Percentiles rank a stretch among this genome's conserved stretches.
phyloP scores from a whole-genome alignment of 2,797 vertebrate genomes.

The Phaenicophaeus curvirostris region DNA sequence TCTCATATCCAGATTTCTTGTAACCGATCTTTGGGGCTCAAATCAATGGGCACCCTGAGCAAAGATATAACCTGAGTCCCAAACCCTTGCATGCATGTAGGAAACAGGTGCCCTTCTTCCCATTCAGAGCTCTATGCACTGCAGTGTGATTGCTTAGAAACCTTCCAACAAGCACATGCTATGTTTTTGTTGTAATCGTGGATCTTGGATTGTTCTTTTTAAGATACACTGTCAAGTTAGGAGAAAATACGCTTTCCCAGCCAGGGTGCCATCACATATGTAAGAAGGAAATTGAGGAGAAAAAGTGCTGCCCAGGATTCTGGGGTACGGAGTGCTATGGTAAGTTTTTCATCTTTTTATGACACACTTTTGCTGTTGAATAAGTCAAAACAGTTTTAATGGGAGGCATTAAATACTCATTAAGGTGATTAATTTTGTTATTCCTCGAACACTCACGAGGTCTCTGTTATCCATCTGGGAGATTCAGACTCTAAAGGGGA shows the following conservation, averaged over 20 bases:
- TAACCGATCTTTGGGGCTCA: neutral
- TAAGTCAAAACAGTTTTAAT: neutral
- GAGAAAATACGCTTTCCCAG: conserved; percentile 70
- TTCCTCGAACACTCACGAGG: neutral
- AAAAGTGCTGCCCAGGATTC: conserved; percentile 85
- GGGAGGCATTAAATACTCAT: neutral
- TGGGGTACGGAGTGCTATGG: conserved; percentile 89
- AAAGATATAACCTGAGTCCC: neutral
- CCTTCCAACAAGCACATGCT: neutral
- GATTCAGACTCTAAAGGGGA: neutral
- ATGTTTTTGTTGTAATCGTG: neutral
- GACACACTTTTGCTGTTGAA: neutral
- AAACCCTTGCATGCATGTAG: neutral
- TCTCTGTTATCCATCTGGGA: neutral
- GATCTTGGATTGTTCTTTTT: conserved; percentile 27
- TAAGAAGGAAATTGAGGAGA: conserved; percentile 71
- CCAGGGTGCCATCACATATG: conserved; percentile 84
- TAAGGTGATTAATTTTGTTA: neutral
- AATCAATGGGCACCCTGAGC: neutral
- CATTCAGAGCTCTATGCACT: neutral
- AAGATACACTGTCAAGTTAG: conserved; percentile 87
- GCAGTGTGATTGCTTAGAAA: neutral
- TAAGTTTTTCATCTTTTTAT: conserved; percentile 63
- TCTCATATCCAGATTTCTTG: neutral
- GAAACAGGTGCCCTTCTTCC: neutral